Base-by-base conservation (phyloP, 1,140 invertebrate species). In the Gryon sp. region DNA sequence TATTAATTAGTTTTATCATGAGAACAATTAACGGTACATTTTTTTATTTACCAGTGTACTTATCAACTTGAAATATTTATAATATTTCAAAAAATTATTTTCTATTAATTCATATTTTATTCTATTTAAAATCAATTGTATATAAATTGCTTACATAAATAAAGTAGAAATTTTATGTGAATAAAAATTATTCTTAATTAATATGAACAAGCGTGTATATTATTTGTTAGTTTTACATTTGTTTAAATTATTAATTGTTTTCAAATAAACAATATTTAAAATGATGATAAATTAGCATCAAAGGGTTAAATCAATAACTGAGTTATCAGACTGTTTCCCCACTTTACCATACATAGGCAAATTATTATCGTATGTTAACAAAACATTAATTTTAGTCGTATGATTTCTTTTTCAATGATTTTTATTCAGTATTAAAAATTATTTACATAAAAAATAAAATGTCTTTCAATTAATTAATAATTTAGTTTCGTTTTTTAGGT, bases 1-100 rank as follows among this genome's bases (percentile, higher is more conserved):
- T 38, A 20, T 22, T 65, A 74, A 74, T 74, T 59, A 59, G 18
- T 65, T 59, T 65, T 50, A 74, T 65, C 50, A 50, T 50, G 41
- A 59, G 32, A 45, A 19, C 6, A n/a, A n/a, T 24, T 7, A 24
- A 24, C 7, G 22, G 7, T 4, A 24, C 7, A 7, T 24, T 3
- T 24, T 34, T 6, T 2, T 34, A 11, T 34, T 12, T 2, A 12
- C 11, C 14, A 1, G 9, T 11, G 11, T 11, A 34, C 8, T 28
- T 28, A 7, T 28, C 26, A 28, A 9, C 26, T n/a, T 28, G 2
- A n/a, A n/a, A n/a, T n/a, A n/a, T 28, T 28, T 28, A 9, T 2
- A 28, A 2, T n/a, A 2, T 7, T 28, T 28, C 7, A 9, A 28
- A 28, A 28, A 28, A 28, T 28, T n/a, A n/a, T n/a, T n/a, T n/a